phyloP scores from a whole-genome alignment of 2,888 invertebrate genomes.

The Rhamnusium bicolor region DNA sequence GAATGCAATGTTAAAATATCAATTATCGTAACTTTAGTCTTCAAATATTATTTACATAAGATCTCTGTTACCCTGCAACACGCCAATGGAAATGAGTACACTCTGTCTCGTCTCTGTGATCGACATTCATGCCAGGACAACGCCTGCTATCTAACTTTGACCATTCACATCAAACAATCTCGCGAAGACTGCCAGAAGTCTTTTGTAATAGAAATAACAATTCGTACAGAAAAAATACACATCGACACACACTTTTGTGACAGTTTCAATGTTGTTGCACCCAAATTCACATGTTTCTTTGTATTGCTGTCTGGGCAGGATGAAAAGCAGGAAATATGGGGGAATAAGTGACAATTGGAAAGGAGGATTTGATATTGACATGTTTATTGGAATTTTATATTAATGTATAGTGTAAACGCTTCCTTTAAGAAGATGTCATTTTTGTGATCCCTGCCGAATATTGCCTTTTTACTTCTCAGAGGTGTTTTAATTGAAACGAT shows the following conservation, averaged over 20 bases:
- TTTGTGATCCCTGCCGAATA: constrained; percentile 28
- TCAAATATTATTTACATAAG: too few species aligned
- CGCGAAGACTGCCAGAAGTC: constrained; percentile 48
- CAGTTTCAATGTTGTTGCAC: constrained; percentile 26
- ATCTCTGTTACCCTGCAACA: neutral
- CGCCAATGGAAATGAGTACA: constrained; percentile 16
- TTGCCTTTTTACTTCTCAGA: constrained; percentile 21
- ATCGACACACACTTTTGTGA: constrained; percentile 45
- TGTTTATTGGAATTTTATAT: constrained; percentile 43
- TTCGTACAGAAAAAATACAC: constrained; percentile 58
- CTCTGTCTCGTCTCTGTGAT: constrained; percentile 45
- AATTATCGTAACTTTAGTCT: too few species aligned
- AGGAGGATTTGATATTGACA: constrained; percentile 38
- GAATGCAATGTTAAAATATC: too few species aligned
- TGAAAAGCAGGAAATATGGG: constrained; percentile 28
- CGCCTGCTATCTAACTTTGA: constrained; percentile 61
- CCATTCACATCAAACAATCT: constrained; percentile 60
- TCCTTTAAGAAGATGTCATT: constrained; percentile 28
- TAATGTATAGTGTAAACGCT: constrained; percentile 27
- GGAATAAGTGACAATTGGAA: constrained; percentile 26
- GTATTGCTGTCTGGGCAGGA: constrained; percentile 2
- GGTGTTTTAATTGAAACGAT: neutral
- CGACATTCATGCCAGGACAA: constrained; percentile 58
- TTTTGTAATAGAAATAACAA: constrained; percentile 58
- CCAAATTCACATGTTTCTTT: constrained; percentile 10